phyloP scores from a whole-genome alignment of 2,888 invertebrate genomes.

The Tholera decimalis region DNA sequence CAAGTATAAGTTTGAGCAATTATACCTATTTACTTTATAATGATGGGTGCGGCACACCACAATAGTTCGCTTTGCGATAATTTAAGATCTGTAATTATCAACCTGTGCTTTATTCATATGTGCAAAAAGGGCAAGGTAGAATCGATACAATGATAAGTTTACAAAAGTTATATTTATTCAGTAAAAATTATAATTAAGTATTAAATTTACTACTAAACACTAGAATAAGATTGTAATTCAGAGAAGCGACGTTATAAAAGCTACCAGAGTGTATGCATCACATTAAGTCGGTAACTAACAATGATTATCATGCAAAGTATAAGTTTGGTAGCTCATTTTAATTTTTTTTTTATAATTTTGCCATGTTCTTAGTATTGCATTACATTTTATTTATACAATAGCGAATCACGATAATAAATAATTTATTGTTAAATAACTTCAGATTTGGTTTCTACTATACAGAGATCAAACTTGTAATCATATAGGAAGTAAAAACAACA shows the following conservation, averaged over 20 bases:
- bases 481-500: conserved; percentile 76
- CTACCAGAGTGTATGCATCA: conserved; percentile 70
- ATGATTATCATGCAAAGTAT: conserved; percentile 68
- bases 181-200: conserved; percentile 82
- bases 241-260: conserved; percentile 69
- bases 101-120: conserved; percentile 65
- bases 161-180: conserved; percentile 83
- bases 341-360: conserved; percentile 69
- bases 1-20: conserved; percentile 59
- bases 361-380: conserved; percentile 67
- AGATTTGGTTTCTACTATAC: conserved; percentile 86
- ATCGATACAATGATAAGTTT: conserved; percentile 80
- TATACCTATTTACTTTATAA: conserved; percentile 40
- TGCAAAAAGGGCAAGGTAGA: conserved; percentile 75
- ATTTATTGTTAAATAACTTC: conserved; percentile 71
- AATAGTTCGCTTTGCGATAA: conserved; percentile 35
- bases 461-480: conserved; percentile 85
- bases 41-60: conserved; percentile 28
- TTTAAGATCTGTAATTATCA: conserved; percentile 46
- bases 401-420: conserved; percentile 76
- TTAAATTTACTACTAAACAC: conserved; percentile 84
- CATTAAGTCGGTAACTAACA: conserved; percentile 79
- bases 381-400: conserved; percentile 68
- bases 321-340: conserved; percentile 65
- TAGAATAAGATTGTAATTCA: conserved; percentile 75